These are phyloP conservation scores for Heliocidaris erythrogramma DNA, from an alignment of 35 echinoderm and acorn worm genomes.

Conservation along the genomic window DNA sequence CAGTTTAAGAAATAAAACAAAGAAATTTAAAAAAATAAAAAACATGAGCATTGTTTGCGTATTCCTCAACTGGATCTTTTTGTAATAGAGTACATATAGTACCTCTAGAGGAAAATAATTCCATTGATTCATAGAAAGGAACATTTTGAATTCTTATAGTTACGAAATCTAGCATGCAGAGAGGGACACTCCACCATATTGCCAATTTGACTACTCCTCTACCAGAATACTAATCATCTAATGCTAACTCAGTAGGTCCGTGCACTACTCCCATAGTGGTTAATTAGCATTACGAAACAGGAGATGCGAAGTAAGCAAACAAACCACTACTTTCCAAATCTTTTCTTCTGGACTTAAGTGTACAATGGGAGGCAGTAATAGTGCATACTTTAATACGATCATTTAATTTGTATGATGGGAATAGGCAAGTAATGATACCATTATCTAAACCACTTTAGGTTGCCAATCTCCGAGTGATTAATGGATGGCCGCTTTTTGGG, in stretches of 20 bases:
- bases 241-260: neutral
- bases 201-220: neutral
- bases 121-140: too few species aligned
- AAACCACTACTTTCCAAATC: neutral
- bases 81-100: too few species aligned
- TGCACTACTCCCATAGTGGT: neutral
- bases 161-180: too few species aligned
- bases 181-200: too few species aligned
- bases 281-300: neutral
- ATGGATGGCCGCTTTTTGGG: neutral
- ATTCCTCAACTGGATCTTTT: too few species aligned
- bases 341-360: neutral
- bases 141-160: too few species aligned
- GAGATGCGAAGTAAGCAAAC: neutral
- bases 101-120: too few species aligned
- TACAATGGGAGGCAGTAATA: neutral
- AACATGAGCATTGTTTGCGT: too few species aligned
- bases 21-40: too few species aligned
- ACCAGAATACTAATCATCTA: neutral
- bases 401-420: neutral
- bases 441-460: neutral
- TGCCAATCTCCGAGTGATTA: neutral
- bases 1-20: too few species aligned
- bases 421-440: neutral
- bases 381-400: neutral